Percentiles rank a stretch among this genome's conserved stretches.
phyloP scores from a whole-genome alignment of 2,888 invertebrate genomes.

The Coleophora deauratella region DNA sequence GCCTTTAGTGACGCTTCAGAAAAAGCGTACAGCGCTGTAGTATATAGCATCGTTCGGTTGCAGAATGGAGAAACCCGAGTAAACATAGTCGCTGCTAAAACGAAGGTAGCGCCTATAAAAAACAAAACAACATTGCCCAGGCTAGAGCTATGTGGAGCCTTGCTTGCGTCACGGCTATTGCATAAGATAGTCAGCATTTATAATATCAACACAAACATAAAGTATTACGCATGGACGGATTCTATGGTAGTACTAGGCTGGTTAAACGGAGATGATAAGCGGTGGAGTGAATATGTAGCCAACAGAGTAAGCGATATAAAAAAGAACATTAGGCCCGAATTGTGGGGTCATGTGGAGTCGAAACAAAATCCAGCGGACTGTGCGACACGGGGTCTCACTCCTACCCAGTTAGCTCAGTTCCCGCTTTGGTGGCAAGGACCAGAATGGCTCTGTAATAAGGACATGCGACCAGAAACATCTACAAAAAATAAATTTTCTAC shows the following conservation, averaged over 20 bases:
- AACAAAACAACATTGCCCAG: constrained; percentile 2
- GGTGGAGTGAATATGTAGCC: constrained; percentile 5
- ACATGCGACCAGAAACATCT: not conserved
- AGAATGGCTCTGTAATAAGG: not conserved
- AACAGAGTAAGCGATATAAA: constrained; percentile 5
- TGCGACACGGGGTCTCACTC: not conserved
- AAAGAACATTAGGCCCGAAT: not conserved
- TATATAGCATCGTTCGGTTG: constrained; percentile 1
- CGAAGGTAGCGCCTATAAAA: constrained; percentile 6
- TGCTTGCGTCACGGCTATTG: not conserved
- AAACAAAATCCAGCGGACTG: constrained; percentile 2
- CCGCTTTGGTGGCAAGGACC: not conserved
- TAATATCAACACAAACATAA: not conserved
- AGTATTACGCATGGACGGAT: constrained; percentile 1
- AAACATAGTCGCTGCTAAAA: not conserved
- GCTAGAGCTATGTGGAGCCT: not conserved
- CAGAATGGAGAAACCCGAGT: not conserved
- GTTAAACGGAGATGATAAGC: constrained; percentile 2
- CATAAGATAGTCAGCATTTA: too few species aligned
- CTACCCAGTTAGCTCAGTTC: not conserved
- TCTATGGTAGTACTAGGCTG: constrained; percentile 5
- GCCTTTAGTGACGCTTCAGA: constrained; percentile 4
- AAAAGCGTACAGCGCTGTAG: constrained; percentile 2
- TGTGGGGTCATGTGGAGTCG: constrained; percentile 4
- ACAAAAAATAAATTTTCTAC: too few species aligned